Evolutionary conservation across 1,140 invertebrate genomes (phyloP).

Genomic region (Ostrea denselamellosa): DNA sequence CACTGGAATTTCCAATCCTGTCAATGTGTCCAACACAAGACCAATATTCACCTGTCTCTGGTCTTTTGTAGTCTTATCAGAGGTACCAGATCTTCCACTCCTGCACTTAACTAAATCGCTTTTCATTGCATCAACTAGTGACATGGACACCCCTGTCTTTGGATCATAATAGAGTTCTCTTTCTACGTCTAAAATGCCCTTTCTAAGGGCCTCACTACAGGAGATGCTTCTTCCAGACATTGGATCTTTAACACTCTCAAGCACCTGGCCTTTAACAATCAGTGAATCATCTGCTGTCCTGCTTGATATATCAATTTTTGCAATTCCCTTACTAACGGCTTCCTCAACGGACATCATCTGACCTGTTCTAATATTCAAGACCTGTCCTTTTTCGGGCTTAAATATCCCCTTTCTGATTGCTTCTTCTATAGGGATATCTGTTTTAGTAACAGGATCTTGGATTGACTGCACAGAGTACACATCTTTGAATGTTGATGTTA

Average conservation of each 20-base stretch:
- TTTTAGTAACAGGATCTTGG: constrained; percentile 80
- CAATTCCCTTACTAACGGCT: constrained; percentile 82
- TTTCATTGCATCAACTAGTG: constrained; percentile 87
- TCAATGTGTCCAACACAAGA: constrained; percentile 84
- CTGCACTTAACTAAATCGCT: constrained; percentile 85
- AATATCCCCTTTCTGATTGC: constrained; percentile 86
- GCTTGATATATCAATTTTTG: constrained; percentile 75
- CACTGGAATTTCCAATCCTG: constrained; percentile 85
- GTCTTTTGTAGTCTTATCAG: constrained; percentile 87
- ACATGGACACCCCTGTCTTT: constrained; percentile 81
- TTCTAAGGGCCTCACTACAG: constrained; percentile 80
- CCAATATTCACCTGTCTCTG: constrained; percentile 81
- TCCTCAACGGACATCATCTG: constrained; percentile 81
- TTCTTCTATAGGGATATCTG: constrained; percentile 88
- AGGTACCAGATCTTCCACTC: constrained; percentile 85
- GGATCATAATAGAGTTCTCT: constrained; percentile 86
- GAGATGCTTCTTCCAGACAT: constrained; percentile 86
- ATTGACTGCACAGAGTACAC: constrained; percentile 84
- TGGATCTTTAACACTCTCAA: constrained; percentile 81
- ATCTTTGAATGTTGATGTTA: constrained; percentile 89
- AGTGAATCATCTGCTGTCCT: constrained; percentile 62
- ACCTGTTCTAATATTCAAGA: constrained; percentile 74
- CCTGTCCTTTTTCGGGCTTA: constrained; percentile 67
- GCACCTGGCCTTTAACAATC: constrained; percentile 63
- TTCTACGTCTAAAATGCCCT: constrained; percentile 73